These are phyloP conservation scores for Phalanger gymnotis DNA, from an alignment of 2,797 vertebrate genomes.

Conservation along the genomic window DNA sequence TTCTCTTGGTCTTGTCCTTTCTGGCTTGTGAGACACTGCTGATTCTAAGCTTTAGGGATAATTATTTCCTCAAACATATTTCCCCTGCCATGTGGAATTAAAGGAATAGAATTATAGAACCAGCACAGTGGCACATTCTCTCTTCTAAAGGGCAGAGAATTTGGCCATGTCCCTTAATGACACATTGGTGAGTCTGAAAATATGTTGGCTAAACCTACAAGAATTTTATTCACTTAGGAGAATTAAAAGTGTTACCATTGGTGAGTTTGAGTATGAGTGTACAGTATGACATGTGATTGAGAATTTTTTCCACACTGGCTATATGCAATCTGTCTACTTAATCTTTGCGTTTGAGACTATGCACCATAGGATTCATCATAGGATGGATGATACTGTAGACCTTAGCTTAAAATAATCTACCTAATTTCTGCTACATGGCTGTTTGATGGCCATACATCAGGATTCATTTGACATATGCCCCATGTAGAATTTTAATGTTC, in stretches of 20 bases:
- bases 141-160: not conserved
- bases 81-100: not conserved
- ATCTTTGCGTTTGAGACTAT: not conserved
- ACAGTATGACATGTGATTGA: not conserved
- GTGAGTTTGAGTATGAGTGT: not conserved
- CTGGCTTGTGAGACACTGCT: not conserved
- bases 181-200: not conserved
- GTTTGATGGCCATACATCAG: not conserved
- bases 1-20: not conserved
- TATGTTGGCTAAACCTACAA: not conserved
- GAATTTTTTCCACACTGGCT: not conserved
- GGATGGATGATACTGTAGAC: not conserved
- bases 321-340: not conserved
- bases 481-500: not conserved
- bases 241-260: not conserved
- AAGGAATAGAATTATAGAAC: not conserved
- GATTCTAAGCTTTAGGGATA: not conserved
- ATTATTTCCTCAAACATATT: not conserved
- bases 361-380: not conserved
- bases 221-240: not conserved
- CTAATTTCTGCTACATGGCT: not conserved
- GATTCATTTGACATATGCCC: not conserved
- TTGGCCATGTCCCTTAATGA: not conserved
- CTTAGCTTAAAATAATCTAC: not conserved
- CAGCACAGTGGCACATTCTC: not conserved